Percentiles rank a stretch among this genome's conserved stretches.
Evolutionary conservation across 2,113 vertebrate genomes (phyloP).

Genomic region (Pelecanoides urinatrix): DNA sequence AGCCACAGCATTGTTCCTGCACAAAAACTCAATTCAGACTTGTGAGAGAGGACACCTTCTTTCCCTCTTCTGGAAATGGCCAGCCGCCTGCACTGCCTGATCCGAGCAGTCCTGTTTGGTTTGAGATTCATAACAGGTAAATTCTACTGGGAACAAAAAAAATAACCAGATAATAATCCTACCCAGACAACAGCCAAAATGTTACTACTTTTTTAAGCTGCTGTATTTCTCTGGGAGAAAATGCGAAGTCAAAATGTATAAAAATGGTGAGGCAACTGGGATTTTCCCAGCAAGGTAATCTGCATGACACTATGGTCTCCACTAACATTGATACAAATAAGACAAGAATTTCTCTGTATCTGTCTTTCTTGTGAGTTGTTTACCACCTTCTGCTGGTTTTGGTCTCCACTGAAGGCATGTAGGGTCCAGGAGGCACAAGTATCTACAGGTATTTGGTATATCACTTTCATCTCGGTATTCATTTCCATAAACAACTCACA

Average conservation of each 20-base stretch:
- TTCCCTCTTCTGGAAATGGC: background rate
- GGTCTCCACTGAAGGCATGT: background rate
- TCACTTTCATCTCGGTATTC: constrained; percentile 9
- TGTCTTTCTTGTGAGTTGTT: background rate
- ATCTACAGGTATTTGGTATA: constrained; percentile 6
- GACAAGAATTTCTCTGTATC: background rate
- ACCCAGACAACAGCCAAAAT: background rate
- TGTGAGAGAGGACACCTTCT: background rate
- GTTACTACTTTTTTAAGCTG: background rate
- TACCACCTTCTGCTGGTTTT: background rate
- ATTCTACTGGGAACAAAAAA: background rate
- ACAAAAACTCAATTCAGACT: background rate
- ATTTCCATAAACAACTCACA: constrained; percentile 16
- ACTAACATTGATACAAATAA: background rate
- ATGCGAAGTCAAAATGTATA: background rate
- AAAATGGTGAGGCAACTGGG: background rate
- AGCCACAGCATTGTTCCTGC: background rate
- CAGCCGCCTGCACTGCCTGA: background rate
- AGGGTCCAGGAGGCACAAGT: constrained; percentile 10
- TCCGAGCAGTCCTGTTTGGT: rapidly evolving
- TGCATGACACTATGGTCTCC: background rate
- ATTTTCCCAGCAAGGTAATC: background rate
- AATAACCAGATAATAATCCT: background rate
- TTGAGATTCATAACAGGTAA: background rate
- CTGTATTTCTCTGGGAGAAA: background rate